Base-by-base conservation (phyloP, 2,113 vertebrate species). In the Peromyscus californicus region DNA sequence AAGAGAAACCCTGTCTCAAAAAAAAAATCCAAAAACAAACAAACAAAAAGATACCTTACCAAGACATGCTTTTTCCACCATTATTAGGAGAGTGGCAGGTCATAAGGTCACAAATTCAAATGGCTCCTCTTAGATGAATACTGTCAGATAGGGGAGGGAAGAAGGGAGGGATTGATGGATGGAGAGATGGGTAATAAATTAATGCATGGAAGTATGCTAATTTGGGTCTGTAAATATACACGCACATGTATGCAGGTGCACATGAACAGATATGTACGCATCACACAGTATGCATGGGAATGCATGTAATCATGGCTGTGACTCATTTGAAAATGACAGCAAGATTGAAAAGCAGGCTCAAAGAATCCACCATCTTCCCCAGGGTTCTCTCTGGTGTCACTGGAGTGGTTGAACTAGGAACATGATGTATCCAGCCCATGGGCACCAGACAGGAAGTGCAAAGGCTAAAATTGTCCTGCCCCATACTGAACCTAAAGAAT, bases 401-500 rank as follows among this genome's bases (percentile, higher is more conserved):
- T 48, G 82, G 57, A 45, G 26, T 31, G 21, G 7, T 61, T 31
- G 24, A 93, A 42, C 51, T 24, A 29, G 0, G 26, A 48, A 15
- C 42, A 29, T 36, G 5, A 78, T 5, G 29, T 16, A 61, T 83
- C 67, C 54, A 45, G 45, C 26, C 29, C 61, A 45, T 9, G 2
- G 21, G 3, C 42, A 65, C 13, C 42, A 42, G 21, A 67, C 39
- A 72, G 42, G 51, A 61, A 57, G 7, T 11, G 33, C 17, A 26
- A 33, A 70, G 54, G 39, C 3, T 21, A 4, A 0, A 2, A 16
- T 0, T 16, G 70, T 59, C n/a, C 19, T 5, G 9, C 7, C 9
- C 26, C 9, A 29, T 13, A 16, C 24, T n/a, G 45, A 87, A 9
- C 48, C 79, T 72, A 91, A 29, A 57, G 31, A 57, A 12, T 42